A percentile compares a stretch with the other conserved stretches of the same genome.
Evolutionary conservation across 2,888 invertebrate genomes (phyloP).

Genomic region (Myopa testacea): DNA sequence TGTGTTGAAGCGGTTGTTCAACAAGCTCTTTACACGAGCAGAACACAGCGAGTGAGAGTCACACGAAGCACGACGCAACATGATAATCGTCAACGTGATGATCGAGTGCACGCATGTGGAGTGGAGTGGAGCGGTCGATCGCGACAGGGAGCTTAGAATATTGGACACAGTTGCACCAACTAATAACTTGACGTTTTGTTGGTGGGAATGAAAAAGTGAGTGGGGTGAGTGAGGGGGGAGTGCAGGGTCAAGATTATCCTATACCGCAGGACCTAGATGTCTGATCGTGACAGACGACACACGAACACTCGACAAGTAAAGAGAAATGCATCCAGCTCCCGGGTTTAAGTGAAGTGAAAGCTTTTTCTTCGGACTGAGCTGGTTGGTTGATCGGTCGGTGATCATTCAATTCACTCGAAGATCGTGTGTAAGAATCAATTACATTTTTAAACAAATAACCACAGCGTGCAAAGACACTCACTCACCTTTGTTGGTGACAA

Average conservation of each 20-base stretch:
- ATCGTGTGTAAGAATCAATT: too few relatives aligned
- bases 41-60: background rate
- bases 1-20: background rate
- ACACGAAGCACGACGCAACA: background rate
- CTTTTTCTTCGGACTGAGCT: background rate
- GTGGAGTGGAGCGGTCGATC: background rate
- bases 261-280: background rate
- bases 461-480: slow-evolving; percentile 29
- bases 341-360: slow-evolving; percentile 1
- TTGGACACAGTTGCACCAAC: too few relatives aligned
- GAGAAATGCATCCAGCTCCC: background rate
- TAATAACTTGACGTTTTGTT: too few relatives aligned
- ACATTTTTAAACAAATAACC: background rate
- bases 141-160: background rate
- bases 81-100: background rate
- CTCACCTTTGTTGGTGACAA: slow-evolving; percentile 57
- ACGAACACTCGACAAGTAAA: background rate
- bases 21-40: background rate
- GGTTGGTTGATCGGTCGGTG: background rate
- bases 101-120: slow-evolving; percentile 9
- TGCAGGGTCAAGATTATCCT: background rate
- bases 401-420: background rate
- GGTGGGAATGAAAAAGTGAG: background rate
- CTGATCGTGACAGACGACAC: background rate
- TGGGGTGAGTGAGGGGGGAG: too few relatives aligned